phyloP scores from a whole-genome alignment of 2,888 invertebrate genomes.

The Serrognathus titanus region DNA sequence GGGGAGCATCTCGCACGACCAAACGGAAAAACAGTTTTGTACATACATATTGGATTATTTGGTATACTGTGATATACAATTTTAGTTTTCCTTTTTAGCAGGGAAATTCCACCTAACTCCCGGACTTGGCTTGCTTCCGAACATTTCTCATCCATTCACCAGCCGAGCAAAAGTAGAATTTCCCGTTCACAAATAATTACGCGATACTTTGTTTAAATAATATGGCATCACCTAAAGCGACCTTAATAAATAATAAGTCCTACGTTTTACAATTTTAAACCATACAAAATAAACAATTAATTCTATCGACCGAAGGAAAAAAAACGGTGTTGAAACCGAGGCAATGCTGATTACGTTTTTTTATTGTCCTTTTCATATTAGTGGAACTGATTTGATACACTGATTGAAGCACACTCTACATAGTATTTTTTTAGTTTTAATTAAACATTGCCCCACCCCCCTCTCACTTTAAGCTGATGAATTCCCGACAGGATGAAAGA shows the following conservation, averaged over 20 bases:
- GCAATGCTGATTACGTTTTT: not conserved
- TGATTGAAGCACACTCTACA: conserved; percentile 5
- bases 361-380: conserved; percentile 5
- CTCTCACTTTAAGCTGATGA: conserved; percentile 2
- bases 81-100: conserved; percentile 7
- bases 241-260: conserved; percentile 7
- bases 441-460: conserved; percentile 4
- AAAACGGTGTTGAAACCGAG: conserved; percentile 1
- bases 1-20: conserved; percentile 6
- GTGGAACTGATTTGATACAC: conserved; percentile 2
- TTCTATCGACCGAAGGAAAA: not conserved
- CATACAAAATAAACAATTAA: not conserved
- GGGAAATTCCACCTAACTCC: conserved; percentile 24
- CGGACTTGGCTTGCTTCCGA: conserved; percentile 16
- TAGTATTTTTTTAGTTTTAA: conserved; percentile 1
- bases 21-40: conserved; percentile 29
- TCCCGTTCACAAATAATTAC: conserved; percentile 1
- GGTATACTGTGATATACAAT: conserved; percentile 37
- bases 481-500: conserved; percentile 1
- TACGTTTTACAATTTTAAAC: not conserved
- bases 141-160: not conserved
- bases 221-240: conserved; percentile 28
- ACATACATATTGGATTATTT: conserved; percentile 36
- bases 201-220: conserved; percentile 9
- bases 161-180: not conserved